Evolutionary conservation across 2,888 invertebrate genomes (phyloP), one percentile per base, ranked within the genome.

Genomic region (Cactoblastis cactorum): DNA sequence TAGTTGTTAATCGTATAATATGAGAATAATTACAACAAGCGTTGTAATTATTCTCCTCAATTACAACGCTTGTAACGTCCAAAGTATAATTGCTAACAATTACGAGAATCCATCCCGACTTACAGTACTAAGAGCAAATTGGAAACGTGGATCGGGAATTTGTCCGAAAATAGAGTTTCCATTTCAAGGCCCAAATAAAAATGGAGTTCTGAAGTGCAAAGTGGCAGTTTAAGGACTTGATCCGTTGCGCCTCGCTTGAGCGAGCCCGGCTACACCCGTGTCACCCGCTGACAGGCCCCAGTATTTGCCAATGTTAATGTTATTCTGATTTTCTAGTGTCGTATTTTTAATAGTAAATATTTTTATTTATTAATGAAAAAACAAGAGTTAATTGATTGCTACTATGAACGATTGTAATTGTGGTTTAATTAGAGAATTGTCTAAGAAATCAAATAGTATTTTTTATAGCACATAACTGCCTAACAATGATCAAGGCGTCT

Each of bases 161-260:
- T 17, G 17, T 11, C 15, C 15, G 28, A 6, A 43, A 43, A 43
- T 28, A 8, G 28, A 12, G 22, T 22, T 37, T 37, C 37, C 37
- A 37, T 37, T 22, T 22, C 14, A 15, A 12, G 39, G 39, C 12
- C 12, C 43, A 28, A 43, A 43, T 43, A 43, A 43, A 43, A 43
- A 32, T 43, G 15, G 28, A 43, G 28, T 11, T 11, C 28, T 11
- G 43, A 43, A 43, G 43, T 43, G 43, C 43, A 43, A 43, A 43
- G 43, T 43, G 43, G 43, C 43, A 43, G 43, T 43, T 43, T 43
- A 28, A 43, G 43, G 43, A 28, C 43, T 43, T 43, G 43, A 43
- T 43, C 43, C 43, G 43, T 28, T 15, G 43, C n/a, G 28, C 43
- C 11, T 28, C 17, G 28, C 17, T 5, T 28, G 43, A 17, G 14